These are phyloP conservation scores for Microchirus variegatus DNA, from an alignment of 2,797 vertebrate genomes.

Conservation along the genomic window DNA sequence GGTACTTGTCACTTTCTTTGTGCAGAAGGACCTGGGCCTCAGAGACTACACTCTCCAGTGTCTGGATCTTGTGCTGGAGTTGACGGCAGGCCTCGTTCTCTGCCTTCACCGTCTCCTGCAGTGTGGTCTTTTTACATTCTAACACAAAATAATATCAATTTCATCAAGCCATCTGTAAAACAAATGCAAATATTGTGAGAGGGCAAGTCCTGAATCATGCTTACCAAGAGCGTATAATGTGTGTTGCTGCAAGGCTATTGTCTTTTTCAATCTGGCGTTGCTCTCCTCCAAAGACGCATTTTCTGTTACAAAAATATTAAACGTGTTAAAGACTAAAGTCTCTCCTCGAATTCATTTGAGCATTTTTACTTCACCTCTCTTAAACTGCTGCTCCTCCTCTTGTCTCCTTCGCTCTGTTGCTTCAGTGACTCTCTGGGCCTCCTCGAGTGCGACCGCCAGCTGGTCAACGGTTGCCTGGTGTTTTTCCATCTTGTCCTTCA, in stretches of 20 bases:
- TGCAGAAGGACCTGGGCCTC: slow-evolving; percentile 76
- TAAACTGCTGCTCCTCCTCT: slow-evolving; percentile 76
- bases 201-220: slow-evolving; percentile 18
- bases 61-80: slow-evolving; percentile 79
- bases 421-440: slow-evolving; percentile 63
- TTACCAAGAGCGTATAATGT: slow-evolving; percentile 84
- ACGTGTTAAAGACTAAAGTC: not conserved
- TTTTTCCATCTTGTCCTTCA: slow-evolving; percentile 72
- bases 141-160: slow-evolving; percentile 5
- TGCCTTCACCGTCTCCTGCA: slow-evolving; percentile 74
- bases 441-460: slow-evolving; percentile 71
- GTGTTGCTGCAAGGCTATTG: slow-evolving; percentile 74
- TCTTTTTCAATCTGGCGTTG: slow-evolving; percentile 73
- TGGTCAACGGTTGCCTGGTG: slow-evolving; percentile 65
- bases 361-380: slow-evolving; percentile 73
- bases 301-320: slow-evolving; percentile 51
- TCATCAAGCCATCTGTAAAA: no score
- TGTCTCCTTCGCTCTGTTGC: slow-evolving; percentile 74
- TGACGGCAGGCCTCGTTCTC: slow-evolving; percentile 60
- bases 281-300: slow-evolving; percentile 56
- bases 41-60: slow-evolving; percentile 76
- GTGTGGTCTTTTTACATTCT: slow-evolving; percentile 77
- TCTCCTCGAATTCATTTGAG: not conserved
- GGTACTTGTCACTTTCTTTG: slow-evolving; percentile 86
- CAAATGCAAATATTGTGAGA: not conserved